phyloP scores from a whole-genome alignment of 64 coral and sea anemone species.

The Stylophora pistillata region DNA sequence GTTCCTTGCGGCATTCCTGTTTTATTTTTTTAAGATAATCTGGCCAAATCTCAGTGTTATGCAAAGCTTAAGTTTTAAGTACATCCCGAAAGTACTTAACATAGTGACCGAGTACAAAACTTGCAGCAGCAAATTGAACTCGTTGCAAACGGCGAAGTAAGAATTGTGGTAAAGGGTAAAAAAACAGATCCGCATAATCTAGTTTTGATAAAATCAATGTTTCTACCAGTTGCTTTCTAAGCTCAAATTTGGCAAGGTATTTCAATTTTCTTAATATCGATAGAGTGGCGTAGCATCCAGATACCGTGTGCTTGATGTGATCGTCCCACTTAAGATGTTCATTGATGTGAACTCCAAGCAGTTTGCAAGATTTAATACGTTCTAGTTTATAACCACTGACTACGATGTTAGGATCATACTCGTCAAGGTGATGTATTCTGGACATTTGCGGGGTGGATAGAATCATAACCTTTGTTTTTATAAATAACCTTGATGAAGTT shows the following conservation, averaged over 20 bases:
- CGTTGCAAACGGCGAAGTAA: conserved; percentile 33
- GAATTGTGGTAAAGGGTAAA: conserved; percentile 34
- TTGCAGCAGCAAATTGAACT: conserved; percentile 24
- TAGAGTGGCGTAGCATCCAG: conserved; percentile 28
- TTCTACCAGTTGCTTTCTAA: conserved; percentile 39
- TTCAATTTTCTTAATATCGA: conserved; percentile 47
- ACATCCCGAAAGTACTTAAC: conserved; percentile 27
- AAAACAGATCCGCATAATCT: conserved; percentile 30
- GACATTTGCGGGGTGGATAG: not conserved
- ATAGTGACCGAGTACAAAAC: conserved; percentile 44
- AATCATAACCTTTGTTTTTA: too few species aligned
- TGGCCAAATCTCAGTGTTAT: too few species aligned
- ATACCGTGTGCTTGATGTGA: conserved; percentile 48
- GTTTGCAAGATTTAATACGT: conserved; percentile 42
- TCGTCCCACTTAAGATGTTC: conserved; percentile 41
- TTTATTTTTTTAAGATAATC: too few species aligned
- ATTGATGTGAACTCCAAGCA: conserved; percentile 42
- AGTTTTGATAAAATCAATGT: conserved; percentile 43
- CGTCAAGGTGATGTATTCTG: conserved; percentile 4
- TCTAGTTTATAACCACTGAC: conserved; percentile 16
- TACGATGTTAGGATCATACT: conserved; percentile 28
- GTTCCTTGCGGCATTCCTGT: too few species aligned
- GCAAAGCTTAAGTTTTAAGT: too few species aligned
- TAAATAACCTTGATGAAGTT: too few species aligned
- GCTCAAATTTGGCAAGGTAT: conserved; percentile 33